Conservation (phyloP, 2,113 vertebrate genomes). For the Etheostoma cragini region DNA sequence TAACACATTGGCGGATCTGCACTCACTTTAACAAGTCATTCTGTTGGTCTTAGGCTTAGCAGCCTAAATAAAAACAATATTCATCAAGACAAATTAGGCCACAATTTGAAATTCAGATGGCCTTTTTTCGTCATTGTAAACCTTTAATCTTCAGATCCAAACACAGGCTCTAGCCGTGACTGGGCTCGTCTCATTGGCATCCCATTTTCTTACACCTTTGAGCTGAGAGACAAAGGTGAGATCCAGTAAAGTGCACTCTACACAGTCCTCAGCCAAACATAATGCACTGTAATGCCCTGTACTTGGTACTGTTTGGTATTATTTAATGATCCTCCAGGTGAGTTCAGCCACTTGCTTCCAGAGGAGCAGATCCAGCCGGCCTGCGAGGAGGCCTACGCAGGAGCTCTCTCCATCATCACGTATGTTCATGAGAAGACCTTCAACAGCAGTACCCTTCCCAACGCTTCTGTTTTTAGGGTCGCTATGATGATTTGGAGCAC, state of each 20-base stretch:
- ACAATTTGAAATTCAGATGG: neutral
- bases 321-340: constrained; percentile 34
- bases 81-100: neutral
- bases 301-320: neutral
- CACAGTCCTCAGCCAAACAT: neutral
- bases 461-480: constrained; percentile 1
- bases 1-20: neutral
- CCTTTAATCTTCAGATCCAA: constrained; percentile 67
- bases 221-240: constrained; percentile 82
- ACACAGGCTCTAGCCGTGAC: constrained; percentile 84
- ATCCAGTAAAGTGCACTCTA: neutral
- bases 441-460: constrained; percentile 4
- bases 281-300: neutral
- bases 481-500: constrained; percentile 20
- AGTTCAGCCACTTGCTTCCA: constrained; percentile 77
- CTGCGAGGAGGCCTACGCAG: constrained; percentile 83
- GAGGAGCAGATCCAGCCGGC: constrained; percentile 83
- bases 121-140: neutral
- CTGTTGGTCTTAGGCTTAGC: neutral
- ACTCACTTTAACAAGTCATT: neutral
- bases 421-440: constrained; percentile 77
- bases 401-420: constrained; percentile 79
- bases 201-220: constrained; percentile 84
- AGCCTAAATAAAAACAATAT: neutral
- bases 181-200: constrained; percentile 83